These are phyloP conservation scores for Pagrus major DNA, from an alignment of 2,113 vertebrate species.

Conservation along the genomic window DNA sequence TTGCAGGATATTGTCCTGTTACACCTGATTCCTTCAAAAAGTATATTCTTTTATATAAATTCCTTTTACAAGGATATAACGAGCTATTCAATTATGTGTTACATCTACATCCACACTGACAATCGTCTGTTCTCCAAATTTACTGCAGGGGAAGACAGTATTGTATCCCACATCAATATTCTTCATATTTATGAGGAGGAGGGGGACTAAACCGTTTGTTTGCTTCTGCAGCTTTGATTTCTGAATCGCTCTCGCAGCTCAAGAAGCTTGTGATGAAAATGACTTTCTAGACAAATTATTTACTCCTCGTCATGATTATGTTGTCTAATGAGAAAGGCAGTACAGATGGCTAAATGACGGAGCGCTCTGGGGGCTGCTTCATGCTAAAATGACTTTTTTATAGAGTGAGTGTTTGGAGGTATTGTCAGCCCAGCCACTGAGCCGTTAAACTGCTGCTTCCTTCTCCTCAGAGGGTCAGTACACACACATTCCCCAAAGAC, in stretches of 20 bases:
- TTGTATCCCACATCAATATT: constrained; percentile 39
- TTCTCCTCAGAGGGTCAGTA: constrained; percentile 35
- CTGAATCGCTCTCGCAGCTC: constrained; percentile 14
- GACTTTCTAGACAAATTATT: constrained; percentile 25
- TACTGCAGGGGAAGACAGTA: constrained; percentile 1
- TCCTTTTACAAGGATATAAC: constrained; percentile 1
- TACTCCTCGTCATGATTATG: constrained; percentile 20
- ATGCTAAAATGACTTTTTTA: constrained; percentile 62
- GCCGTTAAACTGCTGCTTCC: constrained; percentile 52
- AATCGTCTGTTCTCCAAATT: neutral
- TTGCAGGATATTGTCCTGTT: no score
- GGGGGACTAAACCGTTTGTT: constrained; percentile 3
- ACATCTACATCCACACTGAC: neutral
- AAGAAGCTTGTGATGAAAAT: neutral
- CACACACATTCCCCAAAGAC: constrained; percentile 35
- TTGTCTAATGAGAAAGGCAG: constrained; percentile 21
- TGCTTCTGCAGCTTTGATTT: constrained; percentile 38
- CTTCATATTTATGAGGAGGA: constrained; percentile 26
- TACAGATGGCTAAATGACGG: constrained; percentile 34
- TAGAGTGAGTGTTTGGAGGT: constrained; percentile 44
- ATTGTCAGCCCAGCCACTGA: constrained; percentile 30
- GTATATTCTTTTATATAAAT: no score
- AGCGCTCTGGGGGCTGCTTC: constrained; percentile 7
- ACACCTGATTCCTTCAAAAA: neutral
- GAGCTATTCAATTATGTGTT: neutral